Percentiles rank a stretch among this genome's conserved stretches.
Conservation (phyloP, 2,888 invertebrate genomes). For the Leucophora obtusa region DNA sequence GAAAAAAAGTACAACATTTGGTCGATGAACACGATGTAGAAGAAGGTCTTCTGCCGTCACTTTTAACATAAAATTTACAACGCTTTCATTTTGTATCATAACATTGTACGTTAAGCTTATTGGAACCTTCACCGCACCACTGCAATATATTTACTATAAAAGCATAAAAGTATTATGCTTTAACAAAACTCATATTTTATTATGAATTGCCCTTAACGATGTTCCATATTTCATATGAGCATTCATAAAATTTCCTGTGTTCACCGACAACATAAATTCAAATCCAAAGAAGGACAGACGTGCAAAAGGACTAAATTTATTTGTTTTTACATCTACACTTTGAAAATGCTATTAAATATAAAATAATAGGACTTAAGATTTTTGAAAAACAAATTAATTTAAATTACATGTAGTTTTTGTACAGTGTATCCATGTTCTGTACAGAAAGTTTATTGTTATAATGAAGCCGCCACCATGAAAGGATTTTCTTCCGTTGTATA, state of each 20-base stretch:
- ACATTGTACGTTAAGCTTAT: conserved; percentile 68
- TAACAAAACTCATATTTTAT: conserved; percentile 72
- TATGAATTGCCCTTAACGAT: conserved; percentile 79
- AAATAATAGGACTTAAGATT: conserved; percentile 5
- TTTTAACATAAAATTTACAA: conserved; percentile 31
- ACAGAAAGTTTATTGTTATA: conserved; percentile 51
- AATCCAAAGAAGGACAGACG: conserved; percentile 26
- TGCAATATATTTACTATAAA: conserved; percentile 1
- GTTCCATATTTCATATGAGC: conserved; percentile 78
- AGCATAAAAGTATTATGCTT: background rate
- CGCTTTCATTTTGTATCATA: conserved; percentile 42
- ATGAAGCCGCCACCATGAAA: conserved; percentile 68
- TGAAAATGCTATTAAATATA: conserved; percentile 7
- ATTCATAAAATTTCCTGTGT: conserved; percentile 75
- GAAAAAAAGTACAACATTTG: conserved; percentile 1
- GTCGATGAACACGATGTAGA: conserved; percentile 30
- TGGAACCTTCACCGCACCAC: conserved; percentile 65
- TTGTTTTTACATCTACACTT: conserved; percentile 48
- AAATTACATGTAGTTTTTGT: conserved; percentile 15
- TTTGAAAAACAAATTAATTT: background rate
- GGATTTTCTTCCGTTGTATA: conserved; percentile 58
- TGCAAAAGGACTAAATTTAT: conserved; percentile 53
- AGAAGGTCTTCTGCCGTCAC: conserved; percentile 9
- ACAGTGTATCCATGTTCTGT: conserved; percentile 51
- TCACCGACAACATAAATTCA: conserved; percentile 66